Evolutionary conservation across 1,140 invertebrate species (phyloP).

Genomic region (Carposina sasakii): DNA sequence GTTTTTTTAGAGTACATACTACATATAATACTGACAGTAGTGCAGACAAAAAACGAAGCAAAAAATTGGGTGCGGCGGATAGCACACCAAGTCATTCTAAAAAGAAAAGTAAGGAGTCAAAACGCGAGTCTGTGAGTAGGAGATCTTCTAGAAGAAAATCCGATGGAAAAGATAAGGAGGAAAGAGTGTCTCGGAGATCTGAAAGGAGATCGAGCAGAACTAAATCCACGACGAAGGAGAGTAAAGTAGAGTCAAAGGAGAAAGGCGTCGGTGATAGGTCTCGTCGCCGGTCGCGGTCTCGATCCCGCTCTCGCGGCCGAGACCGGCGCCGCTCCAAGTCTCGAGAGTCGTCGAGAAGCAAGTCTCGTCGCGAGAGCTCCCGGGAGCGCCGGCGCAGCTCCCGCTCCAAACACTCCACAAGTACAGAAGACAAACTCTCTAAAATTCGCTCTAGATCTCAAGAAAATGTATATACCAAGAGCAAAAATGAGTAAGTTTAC

Average conservation of each 20-base stretch:
- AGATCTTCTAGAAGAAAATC: conserved; percentile 46
- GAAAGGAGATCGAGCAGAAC: conserved; percentile 37
- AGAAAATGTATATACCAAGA: conserved; percentile 44
- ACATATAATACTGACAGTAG: too few relatives aligned
- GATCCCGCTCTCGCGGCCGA: conserved; percentile 32
- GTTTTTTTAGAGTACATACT: too few relatives aligned
- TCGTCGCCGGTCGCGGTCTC: conserved; percentile 42
- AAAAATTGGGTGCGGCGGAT: conserved; percentile 43
- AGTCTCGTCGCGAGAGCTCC: too few relatives aligned
- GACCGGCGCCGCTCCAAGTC: conserved; percentile 30
- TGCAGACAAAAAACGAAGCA: conserved; percentile 42
- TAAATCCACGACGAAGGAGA: conserved; percentile 44
- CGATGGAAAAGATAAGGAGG: conserved; percentile 34
- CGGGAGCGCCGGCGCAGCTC: conserved; percentile 31
- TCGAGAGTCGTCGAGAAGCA: too few relatives aligned
- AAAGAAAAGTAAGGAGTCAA: conserved; percentile 39
- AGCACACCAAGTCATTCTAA: conserved; percentile 38
- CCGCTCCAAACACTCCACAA: conserved; percentile 35
- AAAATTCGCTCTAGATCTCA: conserved; percentile 56
- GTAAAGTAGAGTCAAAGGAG: conserved; percentile 41
- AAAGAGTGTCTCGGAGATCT: conserved; percentile 38
- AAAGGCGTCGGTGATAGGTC: conserved; percentile 42
- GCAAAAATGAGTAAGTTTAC: conserved; percentile 55
- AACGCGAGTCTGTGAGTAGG: conserved; percentile 41
- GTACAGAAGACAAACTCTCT: conserved; percentile 39